Base-by-base conservation (phyloP, 2,113 vertebrate genomes). In the Tetrax tetrax region DNA sequence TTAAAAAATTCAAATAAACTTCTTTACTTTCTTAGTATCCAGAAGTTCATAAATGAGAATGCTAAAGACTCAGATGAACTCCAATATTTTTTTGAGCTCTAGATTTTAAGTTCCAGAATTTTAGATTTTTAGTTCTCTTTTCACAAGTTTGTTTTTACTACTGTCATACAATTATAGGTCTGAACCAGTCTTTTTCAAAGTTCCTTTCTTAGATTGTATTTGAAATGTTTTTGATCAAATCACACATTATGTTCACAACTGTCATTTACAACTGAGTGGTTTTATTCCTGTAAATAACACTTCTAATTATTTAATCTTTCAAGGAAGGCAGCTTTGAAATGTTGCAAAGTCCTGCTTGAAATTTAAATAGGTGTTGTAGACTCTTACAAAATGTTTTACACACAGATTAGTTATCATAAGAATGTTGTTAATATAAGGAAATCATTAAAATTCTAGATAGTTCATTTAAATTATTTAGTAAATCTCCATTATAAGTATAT, bases 281-380 rank as follows among this genome's bases (percentile, higher is more conserved):
- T 94, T 93, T 71, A 63, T 89, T 88, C 45, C 25, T 79, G 71
- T 54, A 88, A 96, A 63, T 82, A 95, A 66, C 21, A 79, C 20
- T 72, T 84, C 33, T 77, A 89, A 91, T 93, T 86, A 84, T 91
- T 94, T 90, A 93, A 63, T 94, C n/a, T 87, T 93, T 68, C 66
- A 96, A 74, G n/a, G 37, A 79, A 93, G 27, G 17, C 16, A 87
- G n/a, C 14, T 82, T 72, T 68, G 35, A 78, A 89, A 31, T 56
- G 17, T 61, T 83, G 57, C 47, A 60, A 93, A 93, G 53, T 90
- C 51, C 6, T 79, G 14, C 5, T 85, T 94, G 57, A 94, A 95
- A 96, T 89, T 64, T 70, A 89, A 71, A 27, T 53, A 83, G 65
- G 27, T 87, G 14, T 72, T 90, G 63, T 56, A 81, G 47, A 37